Percentiles rank a stretch among this genome's conserved stretches.
phyloP scores from a whole-genome alignment of 23 tunicate species.

The Styela plicata region DNA sequence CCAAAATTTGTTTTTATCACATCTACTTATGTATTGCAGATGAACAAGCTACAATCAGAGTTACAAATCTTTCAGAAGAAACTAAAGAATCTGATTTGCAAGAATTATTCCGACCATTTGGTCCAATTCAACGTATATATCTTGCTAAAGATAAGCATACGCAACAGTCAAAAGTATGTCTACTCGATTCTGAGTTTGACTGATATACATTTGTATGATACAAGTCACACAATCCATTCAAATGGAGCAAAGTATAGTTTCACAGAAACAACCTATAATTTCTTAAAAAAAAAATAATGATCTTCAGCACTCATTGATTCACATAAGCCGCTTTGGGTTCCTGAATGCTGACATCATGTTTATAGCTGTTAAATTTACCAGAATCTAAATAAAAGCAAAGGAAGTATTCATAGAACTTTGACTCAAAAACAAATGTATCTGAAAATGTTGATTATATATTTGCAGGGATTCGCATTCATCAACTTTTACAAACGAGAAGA shows the following conservation, averaged over 20 bases:
- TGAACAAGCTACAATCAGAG: constrained; percentile 96
- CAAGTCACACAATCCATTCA: no score
- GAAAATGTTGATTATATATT: neutral
- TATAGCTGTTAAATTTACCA: no score
- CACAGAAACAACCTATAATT: no score
- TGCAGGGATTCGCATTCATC: constrained; percentile 92
- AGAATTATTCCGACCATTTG: constrained; percentile 90
- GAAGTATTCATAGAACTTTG: neutral
- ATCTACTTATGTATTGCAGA: no score
- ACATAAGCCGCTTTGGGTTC: no score
- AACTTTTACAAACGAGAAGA: constrained; percentile 94
- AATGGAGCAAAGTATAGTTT: no score
- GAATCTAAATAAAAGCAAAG: no score
- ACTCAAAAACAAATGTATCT: constrained; percentile 12
- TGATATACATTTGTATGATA: no score
- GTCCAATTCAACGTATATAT: constrained; percentile 89
- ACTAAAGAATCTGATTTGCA: constrained; percentile 96
- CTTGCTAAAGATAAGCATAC: constrained; percentile 92
- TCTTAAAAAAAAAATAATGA: no score
- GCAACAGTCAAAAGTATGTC: constrained; percentile 55
- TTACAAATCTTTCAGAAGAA: constrained; percentile 95
- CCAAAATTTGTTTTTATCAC: no score
- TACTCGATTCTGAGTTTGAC: neutral
- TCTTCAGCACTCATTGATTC: no score
- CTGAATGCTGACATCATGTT: no score